Base-by-base conservation (phyloP, 2,888 invertebrate species). In the Drosophila basisetae region DNA sequence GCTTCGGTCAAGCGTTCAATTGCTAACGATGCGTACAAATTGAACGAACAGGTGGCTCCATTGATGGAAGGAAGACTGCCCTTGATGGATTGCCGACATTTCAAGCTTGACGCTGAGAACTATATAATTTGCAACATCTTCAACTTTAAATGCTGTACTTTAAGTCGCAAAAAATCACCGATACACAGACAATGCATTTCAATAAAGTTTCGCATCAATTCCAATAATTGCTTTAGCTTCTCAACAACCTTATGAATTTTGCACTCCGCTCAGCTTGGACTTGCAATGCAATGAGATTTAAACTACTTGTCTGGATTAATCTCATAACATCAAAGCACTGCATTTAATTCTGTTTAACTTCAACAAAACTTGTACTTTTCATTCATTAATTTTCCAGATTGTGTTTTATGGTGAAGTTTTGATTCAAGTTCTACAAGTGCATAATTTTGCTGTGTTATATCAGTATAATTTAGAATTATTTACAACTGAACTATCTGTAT, bases 1-100 rank as follows among this genome's bases (percentile, higher is more conserved):
- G 72, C 52, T 61, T 59, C 35, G 68, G 58, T 72, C 59, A 71
- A 76, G 64, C 64, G 76, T 68, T 78, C 68, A 76, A 78, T 72
- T 59, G 50, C 59, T 66, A 75, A 80, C 81, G 80, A 78, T 80
- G 78, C 33, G 63, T 64, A 67, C 71, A 76, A 75, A 76, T 61
- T 74, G 52, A 76, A 69, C 65, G 37, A 68, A 67, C 54, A 59
- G 31, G 43, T 50, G 47, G 22, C 49, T 22, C 52, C 68, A 68
- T 73, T 68, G 73, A 73, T 41, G 56, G 49, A 35, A 28, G 18
- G 18, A 28, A 7, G 47, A 25, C 39, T 30, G 37, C 43, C 76
- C 62, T 74, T 74, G 75, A 68, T 75, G 62, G 62, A 75, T 49
- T 39, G 73, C 76, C 73, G 76, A 62, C 68, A 60, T 61, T 39